Conservation (phyloP, 1,140 invertebrate genomes). For the Anthonomus grandis region DNA sequence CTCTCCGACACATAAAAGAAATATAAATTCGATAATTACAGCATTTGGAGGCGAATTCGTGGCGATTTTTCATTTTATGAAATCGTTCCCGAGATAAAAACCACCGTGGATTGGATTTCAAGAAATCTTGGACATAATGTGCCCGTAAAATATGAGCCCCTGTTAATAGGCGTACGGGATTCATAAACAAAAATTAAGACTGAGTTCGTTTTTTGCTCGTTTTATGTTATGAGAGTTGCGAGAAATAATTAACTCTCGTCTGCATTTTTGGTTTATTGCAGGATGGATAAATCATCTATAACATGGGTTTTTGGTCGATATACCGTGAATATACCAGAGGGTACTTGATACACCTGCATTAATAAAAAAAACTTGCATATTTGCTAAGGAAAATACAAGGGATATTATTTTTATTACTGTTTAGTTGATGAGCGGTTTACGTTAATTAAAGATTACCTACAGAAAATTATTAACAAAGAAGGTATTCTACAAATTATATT, state of each 20-base stretch:
- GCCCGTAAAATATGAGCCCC: slow-evolving; percentile 12
- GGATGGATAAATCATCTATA: not conserved
- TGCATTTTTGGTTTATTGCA: not conserved
- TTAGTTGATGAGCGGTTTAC: too few relatives aligned
- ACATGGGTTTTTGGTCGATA: too few relatives aligned
- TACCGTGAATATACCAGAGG: too few relatives aligned
- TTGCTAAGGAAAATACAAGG: too few relatives aligned
- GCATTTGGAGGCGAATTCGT: slow-evolving; percentile 18
- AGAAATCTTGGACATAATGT: slow-evolving; percentile 6
- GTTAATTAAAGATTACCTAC: too few relatives aligned
- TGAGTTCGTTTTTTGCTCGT: not conserved
- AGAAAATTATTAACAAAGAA: too few relatives aligned
- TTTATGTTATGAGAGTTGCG: too few relatives aligned
- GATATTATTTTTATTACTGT: too few relatives aligned
- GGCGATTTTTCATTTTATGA: slow-evolving; percentile 25
- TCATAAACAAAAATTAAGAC: slow-evolving; percentile 11
- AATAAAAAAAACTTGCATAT: too few relatives aligned
- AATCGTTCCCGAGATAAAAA: slow-evolving; percentile 18
- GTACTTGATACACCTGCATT: too few relatives aligned
- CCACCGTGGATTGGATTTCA: slow-evolving; percentile 8
- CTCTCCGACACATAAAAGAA: slow-evolving; percentile 23
- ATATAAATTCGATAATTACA: slow-evolving; percentile 27
- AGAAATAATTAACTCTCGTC: slow-evolving; percentile 2
- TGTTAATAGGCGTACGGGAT: slow-evolving; percentile 10
- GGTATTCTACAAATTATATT: too few relatives aligned